Evolutionary conservation across 1,140 invertebrate species (phyloP), one percentile per base, ranked within the genome.

Genomic region (Liolophura sinensis): DNA sequence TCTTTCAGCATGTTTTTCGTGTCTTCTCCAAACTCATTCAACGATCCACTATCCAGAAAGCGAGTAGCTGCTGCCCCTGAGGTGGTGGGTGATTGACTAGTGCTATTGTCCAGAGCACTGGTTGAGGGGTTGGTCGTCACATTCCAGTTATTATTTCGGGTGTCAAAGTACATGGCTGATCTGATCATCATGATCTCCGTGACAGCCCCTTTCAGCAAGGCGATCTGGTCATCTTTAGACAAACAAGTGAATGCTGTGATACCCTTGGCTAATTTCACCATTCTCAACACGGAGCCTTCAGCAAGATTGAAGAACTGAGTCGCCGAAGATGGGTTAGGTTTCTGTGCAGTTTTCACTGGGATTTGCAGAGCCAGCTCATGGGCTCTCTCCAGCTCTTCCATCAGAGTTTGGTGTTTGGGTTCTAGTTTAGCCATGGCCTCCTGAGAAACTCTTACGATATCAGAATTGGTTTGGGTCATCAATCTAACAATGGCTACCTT

Each of bases 131-230:
- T 5, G 31, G 31, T 9, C 31, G 51, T n/a, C 18, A 54, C 51
- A 12, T 54, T 12, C 67, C 67, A 68, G 5, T 22, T 31, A 40
- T 56, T 20, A 3, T 27, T 11, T 12, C 25, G 16, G 9, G 76
- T 57, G 67, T 82, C 74, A 70, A 77, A 82, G 64, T 80, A 81
- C 15, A 81, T 71, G 14, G 78, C 74, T 27, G 80, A 82, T 47
- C 80, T 65, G 59, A 82, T 63, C 73, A 82, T 80, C 74, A 82
- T 74, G 50, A 81, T 77, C 65, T 82, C 80, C 6, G 80, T 77
- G 12, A 82, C 80, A 16, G 79, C 75, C 5, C 79, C 78, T 65
- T 82, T 82, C 20, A 82, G 65, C 52, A 82, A 62, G 0, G 72
- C 60, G 18, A 82, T 80, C 67, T 82, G 80, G 62, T 82, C 80